Base-by-base conservation (phyloP, 2,797 vertebrate genomes). In the Periparus ater region DNA sequence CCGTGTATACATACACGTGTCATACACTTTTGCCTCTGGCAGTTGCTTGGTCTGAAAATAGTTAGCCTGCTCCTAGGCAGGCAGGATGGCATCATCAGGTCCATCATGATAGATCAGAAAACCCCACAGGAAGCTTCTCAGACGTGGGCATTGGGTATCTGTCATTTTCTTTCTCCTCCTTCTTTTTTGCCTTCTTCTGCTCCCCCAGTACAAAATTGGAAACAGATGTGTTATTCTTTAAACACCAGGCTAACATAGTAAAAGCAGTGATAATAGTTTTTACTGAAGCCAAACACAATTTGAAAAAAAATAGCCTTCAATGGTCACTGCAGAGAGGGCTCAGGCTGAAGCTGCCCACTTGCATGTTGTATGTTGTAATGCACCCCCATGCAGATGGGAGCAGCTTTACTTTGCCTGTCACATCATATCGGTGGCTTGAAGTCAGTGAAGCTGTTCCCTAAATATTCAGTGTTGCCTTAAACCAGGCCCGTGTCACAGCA, bases 391-490 rank as follows among this genome's bases (percentile, higher is more conserved):
- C 32, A 73, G 54, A 38, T 80, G 42, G 55, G n/a, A 78, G 36
- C 88, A 84, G 80, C 54, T 90, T 79, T 72, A 34, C 61, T 79
- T 87, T 45, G 47, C n/a, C 80, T 96, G 96, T 95, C 96, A 93
- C 88, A 94, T 96, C 85, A 30, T 80, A 87, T 96, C 50, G 91
- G 72, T 79, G 61, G 50, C 80, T 74, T 58, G 53, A 82, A 82
- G 61, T 94, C 85, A 85, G 57, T 62, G 83, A 90, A 90, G 71
- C 91, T 83, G 50, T 93, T 84, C 80, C 57, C 61, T 95, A 87
- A 94, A 91, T 91, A 93, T 85, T 91, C 88, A 87, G 65, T 26
- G 53, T 82, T 91, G 95, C 96, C 94, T 87, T 85, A 91, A 96
- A 95, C 45, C 93, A 95, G 80, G 50, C 90, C 91, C 0, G 0